phyloP scores from a whole-genome alignment of 1,140 invertebrate species.

The Aphaenogaster rudis region DNA sequence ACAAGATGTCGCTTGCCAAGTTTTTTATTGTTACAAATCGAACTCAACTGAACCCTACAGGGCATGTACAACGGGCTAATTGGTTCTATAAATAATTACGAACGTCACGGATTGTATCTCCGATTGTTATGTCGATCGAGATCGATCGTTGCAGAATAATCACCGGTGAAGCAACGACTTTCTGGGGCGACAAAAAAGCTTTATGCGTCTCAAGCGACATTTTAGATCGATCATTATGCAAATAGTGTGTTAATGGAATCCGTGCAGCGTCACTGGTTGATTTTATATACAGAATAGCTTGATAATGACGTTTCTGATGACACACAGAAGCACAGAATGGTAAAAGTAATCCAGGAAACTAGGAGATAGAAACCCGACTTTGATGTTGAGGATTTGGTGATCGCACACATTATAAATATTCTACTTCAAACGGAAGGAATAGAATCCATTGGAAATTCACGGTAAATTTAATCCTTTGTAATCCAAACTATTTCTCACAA shows the following conservation, averaged over 20 bases:
- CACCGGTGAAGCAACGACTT: not conserved
- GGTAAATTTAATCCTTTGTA: not conserved
- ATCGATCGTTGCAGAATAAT: constrained; percentile 2
- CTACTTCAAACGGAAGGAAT: not conserved
- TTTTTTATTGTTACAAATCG: constrained; percentile 19
- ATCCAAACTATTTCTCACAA: not conserved
- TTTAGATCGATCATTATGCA: constrained; percentile 34
- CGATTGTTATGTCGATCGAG: not conserved
- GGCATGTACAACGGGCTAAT: not conserved
- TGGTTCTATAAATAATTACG: not conserved
- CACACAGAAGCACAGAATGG: not conserved
- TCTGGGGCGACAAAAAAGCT: not conserved
- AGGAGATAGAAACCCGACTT: not conserved
- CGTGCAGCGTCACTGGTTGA: not conserved
- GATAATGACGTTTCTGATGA: not conserved
- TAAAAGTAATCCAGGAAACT: not conserved
- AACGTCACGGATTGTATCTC: not conserved
- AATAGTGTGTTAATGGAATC: constrained; percentile 3
- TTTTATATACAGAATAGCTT: not conserved
- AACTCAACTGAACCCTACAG: no score
- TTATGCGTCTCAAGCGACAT: not conserved
- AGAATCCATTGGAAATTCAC: no score
- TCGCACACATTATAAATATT: not conserved
- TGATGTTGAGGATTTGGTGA: not conserved
- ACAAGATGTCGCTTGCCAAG: not conserved